These are phyloP conservation scores for Cyclophora albipunctata DNA, from an alignment of 2,888 invertebrate species.

Conservation along the genomic window DNA sequence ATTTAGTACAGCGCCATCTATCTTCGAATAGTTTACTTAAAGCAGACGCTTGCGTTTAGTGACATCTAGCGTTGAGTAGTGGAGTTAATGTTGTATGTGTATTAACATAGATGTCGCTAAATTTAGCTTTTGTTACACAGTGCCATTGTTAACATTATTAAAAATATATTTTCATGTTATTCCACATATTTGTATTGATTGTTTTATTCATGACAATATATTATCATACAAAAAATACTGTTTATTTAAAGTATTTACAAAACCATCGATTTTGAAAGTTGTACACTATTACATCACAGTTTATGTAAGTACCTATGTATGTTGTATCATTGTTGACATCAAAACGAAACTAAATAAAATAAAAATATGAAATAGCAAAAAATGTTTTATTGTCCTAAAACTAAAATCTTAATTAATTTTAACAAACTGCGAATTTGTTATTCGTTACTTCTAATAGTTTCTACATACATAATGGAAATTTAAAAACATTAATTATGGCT, in stretches of 20 bases:
- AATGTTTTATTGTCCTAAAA: constrained; percentile 46
- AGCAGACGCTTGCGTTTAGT: constrained; percentile 6
- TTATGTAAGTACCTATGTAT: background rate
- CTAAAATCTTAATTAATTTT: too few relatives aligned
- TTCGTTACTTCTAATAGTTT: too few relatives aligned
- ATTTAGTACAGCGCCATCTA: constrained; percentile 39
- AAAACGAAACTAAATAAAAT: constrained; percentile 56
- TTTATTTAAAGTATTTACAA: too few relatives aligned
- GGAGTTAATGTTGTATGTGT: constrained; percentile 1
- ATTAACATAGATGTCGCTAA: constrained; percentile 12
- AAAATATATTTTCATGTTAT: constrained; percentile 2
- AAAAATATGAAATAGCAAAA: constrained; percentile 48
- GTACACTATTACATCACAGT: constrained; percentile 21
- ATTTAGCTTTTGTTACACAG: constrained; percentile 9
- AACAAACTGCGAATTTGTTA: too few relatives aligned
- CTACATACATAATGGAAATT: too few relatives aligned
- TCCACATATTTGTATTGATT: constrained; percentile 3
- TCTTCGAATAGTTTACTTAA: constrained; percentile 23
- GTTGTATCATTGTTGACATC: constrained; percentile 50
- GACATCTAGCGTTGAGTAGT: constrained; percentile 23
- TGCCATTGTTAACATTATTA: constrained; percentile 12
- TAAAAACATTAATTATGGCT: background rate
- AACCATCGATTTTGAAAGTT: too few relatives aligned
- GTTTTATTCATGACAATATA: background rate
- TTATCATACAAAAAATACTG: too few relatives aligned